Conservation (phyloP, 2,888 invertebrate genomes). For the Alsophila aescularia region DNA sequence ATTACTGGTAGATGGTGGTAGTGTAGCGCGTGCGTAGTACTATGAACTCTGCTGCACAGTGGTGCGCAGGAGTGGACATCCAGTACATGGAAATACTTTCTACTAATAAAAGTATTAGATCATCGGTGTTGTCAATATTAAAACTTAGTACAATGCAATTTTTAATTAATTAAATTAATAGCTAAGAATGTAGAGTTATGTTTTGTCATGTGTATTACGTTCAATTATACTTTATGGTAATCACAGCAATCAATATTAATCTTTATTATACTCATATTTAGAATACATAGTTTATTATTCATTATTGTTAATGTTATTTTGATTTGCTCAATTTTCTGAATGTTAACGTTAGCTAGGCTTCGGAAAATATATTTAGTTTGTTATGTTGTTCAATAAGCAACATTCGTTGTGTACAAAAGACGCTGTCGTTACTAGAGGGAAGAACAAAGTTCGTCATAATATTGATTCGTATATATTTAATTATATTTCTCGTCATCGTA, state of each 20-base stretch:
- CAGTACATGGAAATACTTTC: slow-evolving; percentile 56
- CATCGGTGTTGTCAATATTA: slow-evolving; percentile 71
- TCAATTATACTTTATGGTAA: slow-evolving; percentile 64
- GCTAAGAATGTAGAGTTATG: slow-evolving; percentile 54
- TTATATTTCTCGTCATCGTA: background rate
- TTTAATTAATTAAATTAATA: slow-evolving; percentile 58
- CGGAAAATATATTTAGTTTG: slow-evolving; percentile 62
- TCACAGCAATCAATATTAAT: slow-evolving; percentile 60
- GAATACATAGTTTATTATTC: slow-evolving; percentile 61
- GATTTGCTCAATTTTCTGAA: slow-evolving; percentile 82
- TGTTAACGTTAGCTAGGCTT: slow-evolving; percentile 75
- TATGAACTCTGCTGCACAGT: background rate
- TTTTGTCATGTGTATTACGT: slow-evolving; percentile 63
- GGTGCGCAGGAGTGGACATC: background rate
- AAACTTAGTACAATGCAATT: slow-evolving; percentile 77
- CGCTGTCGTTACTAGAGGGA: slow-evolving; percentile 20
- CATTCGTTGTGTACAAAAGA: slow-evolving; percentile 43
- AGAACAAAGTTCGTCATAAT: slow-evolving; percentile 26
- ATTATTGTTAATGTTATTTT: slow-evolving; percentile 81
- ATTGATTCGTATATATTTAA: background rate
- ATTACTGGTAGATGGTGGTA: slow-evolving; percentile 7
- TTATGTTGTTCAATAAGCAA: slow-evolving; percentile 57
- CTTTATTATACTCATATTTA: slow-evolving; percentile 73
- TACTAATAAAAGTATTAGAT: slow-evolving; percentile 54
- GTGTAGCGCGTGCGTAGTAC: slow-evolving; percentile 27